Percentiles rank a stretch among this genome's conserved stretches.
phyloP scores from a whole-genome alignment of 1,140 invertebrate species.

The Linepithema humile region DNA sequence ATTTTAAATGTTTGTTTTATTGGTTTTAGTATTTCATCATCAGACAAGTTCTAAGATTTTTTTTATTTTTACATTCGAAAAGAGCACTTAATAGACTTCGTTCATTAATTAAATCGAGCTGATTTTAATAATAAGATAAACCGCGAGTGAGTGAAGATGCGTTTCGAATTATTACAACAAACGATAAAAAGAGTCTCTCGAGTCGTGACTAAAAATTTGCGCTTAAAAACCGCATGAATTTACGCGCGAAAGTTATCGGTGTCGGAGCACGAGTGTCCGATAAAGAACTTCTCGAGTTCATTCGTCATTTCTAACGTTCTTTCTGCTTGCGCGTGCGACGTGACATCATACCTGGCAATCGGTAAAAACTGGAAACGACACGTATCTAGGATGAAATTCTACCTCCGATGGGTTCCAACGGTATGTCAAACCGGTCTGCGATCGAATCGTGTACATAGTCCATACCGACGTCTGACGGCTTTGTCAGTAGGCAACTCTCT shows the following conservation, averaged over 20 bases:
- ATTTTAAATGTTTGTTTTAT: background rate
- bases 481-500: conserved; percentile 62
- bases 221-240: background rate
- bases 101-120: conserved; percentile 19
- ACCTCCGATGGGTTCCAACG: conserved; percentile 38
- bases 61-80: background rate
- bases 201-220: background rate
- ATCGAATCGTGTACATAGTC: conserved; percentile 55
- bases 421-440: conserved; percentile 63
- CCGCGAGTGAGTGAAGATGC: too few relatives aligned
- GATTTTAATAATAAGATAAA: too few relatives aligned
- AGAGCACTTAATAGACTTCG: background rate
- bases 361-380: conserved; percentile 65
- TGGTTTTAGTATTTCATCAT: background rate
- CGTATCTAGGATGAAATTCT: conserved; percentile 64
- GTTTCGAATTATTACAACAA: background rate
- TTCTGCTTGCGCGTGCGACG: conserved; percentile 20
- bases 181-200: background rate
- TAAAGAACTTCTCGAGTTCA: conserved; percentile 40
- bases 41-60: background rate
- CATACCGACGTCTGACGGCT: conserved; percentile 47
- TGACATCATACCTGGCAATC: conserved; percentile 38
- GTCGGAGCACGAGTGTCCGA: conserved; percentile 10
- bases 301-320: background rate
- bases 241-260: conserved; percentile 17